A percentile compares a stretch with the other conserved stretches of the same genome.
Conservation (phyloP, 2,888 invertebrate genomes). For the Altica lythri region DNA sequence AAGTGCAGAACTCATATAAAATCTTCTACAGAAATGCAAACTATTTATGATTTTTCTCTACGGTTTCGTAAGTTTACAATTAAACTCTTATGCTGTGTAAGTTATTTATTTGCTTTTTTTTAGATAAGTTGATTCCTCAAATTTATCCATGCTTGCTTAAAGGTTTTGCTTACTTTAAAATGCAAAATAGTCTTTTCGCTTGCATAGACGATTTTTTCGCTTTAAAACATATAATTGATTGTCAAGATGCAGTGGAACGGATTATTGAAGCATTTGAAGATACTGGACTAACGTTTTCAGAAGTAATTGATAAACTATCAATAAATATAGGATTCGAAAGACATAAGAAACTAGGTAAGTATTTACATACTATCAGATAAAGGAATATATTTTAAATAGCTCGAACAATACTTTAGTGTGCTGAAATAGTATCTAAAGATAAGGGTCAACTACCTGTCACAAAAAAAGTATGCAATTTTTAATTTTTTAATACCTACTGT, state of each 20-base stretch:
- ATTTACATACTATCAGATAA: too few species aligned
- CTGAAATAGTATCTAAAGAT: too few species aligned
- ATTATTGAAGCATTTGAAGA: conserved; percentile 26
- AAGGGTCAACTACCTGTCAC: too few species aligned
- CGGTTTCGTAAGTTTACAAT: conserved; percentile 7
- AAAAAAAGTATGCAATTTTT: too few species aligned
- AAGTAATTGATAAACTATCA: conserved; percentile 32
- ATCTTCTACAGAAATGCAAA: background rate
- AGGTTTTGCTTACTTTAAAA: conserved; percentile 25
- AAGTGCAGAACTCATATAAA: conserved; percentile 13
- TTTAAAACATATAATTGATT: conserved; percentile 19
- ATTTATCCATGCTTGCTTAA: conserved; percentile 21
- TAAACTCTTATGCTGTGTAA: background rate
- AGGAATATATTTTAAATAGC: too few species aligned
- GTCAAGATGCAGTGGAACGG: conserved; percentile 15
- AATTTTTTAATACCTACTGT: too few species aligned
- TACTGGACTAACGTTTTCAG: conserved; percentile 34
- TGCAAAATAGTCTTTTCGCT: conserved; percentile 24
- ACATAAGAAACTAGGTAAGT: conserved; percentile 34
- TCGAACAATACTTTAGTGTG: too few species aligned
- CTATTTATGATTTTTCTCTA: background rate
- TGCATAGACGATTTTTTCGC: conserved; percentile 29
- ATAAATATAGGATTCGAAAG: conserved; percentile 30
- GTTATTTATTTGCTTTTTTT: conserved; percentile 12
- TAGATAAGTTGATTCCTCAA: conserved; percentile 26